Evolutionary conservation across 2,888 invertebrate genomes (phyloP).

Genomic region (Lepidochrysops patricia): DNA sequence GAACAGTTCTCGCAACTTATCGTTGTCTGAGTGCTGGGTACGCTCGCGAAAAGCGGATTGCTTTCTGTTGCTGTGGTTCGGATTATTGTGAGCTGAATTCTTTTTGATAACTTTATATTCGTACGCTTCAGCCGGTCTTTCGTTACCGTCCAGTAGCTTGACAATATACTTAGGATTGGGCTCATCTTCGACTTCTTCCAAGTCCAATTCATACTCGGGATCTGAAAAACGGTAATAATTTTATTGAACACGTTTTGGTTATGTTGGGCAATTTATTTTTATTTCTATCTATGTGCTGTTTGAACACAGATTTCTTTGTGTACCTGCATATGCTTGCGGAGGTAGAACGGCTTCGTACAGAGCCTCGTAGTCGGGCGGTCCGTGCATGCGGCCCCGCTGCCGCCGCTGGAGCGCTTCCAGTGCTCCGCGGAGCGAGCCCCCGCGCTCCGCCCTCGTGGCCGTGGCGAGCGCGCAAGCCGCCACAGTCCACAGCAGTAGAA

Average conservation of each 20-base stretch:
- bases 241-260: too few relatives aligned
- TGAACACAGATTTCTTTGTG: too few relatives aligned
- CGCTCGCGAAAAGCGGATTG: conserved; percentile 65
- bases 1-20: conserved; percentile 55
- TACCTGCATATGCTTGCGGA: conserved; percentile 56
- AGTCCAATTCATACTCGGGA: conserved; percentile 49
- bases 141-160: conserved; percentile 52
- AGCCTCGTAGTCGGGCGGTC: conserved; percentile 53
- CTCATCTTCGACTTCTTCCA: conserved; percentile 52
- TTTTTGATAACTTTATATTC: conserved; percentile 73
- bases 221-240: conserved; percentile 44
- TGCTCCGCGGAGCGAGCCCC: conserved; percentile 67
- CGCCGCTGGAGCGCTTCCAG: conserved; percentile 69
- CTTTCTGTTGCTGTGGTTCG: conserved; percentile 31
- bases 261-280: too few relatives aligned
- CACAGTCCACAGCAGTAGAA: conserved; percentile 43
- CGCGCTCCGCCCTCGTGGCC: conserved; percentile 38
- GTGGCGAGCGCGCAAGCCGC: conserved; percentile 34
- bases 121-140: conserved; percentile 67
- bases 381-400: conserved; percentile 54
- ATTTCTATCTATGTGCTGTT: too few relatives aligned
- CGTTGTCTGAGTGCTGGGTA: conserved; percentile 55
- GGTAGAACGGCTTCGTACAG: conserved; percentile 59
- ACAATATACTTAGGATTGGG: conserved; percentile 51
- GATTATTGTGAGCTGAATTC: conserved; percentile 30